A percentile compares a stretch with the other conserved stretches of the same genome.
These are phyloP conservation scores for Hyposmocoma kahamanoa DNA, from an alignment of 1,140 invertebrate genomes.

Conservation along the genomic window DNA sequence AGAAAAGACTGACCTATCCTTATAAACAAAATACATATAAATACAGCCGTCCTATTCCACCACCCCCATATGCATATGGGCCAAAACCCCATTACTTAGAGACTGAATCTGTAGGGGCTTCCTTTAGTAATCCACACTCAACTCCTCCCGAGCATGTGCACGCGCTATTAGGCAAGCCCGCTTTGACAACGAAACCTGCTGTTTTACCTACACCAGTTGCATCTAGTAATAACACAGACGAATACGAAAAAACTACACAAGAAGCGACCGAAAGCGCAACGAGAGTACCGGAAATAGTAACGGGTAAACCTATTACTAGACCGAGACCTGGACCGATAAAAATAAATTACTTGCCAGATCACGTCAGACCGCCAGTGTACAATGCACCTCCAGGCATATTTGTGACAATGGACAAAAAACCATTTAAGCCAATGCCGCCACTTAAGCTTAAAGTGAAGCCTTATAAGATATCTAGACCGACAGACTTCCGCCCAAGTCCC, in stretches of 20 bases:
- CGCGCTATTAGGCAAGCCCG: constrained; percentile 25
- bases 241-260: background rate
- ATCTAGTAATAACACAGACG: constrained; percentile 4
- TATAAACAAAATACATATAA: constrained; percentile 36
- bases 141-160: constrained; percentile 26
- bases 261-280: background rate
- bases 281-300: background rate
- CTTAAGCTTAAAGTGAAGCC: constrained; percentile 39
- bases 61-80: constrained; percentile 21
- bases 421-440: constrained; percentile 67
- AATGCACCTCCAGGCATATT: constrained; percentile 64
- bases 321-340: constrained; percentile 34
- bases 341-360: constrained; percentile 44
- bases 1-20: constrained; percentile 34
- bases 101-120: constrained; percentile 7
- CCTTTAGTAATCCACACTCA: constrained; percentile 16
- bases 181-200: constrained; percentile 44
- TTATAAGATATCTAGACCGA: constrained; percentile 30
- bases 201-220: constrained; percentile 47
- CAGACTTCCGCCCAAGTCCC: constrained; percentile 60
- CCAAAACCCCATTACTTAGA: constrained; percentile 16
- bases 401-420: constrained; percentile 64
- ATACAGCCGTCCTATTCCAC: constrained; percentile 24
- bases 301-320: constrained; percentile 39
- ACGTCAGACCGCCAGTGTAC: constrained; percentile 53